Evolutionary conservation across 2,888 invertebrate genomes (phyloP), one percentile per base, ranked within the genome.

Genomic region (Blera fallax): DNA sequence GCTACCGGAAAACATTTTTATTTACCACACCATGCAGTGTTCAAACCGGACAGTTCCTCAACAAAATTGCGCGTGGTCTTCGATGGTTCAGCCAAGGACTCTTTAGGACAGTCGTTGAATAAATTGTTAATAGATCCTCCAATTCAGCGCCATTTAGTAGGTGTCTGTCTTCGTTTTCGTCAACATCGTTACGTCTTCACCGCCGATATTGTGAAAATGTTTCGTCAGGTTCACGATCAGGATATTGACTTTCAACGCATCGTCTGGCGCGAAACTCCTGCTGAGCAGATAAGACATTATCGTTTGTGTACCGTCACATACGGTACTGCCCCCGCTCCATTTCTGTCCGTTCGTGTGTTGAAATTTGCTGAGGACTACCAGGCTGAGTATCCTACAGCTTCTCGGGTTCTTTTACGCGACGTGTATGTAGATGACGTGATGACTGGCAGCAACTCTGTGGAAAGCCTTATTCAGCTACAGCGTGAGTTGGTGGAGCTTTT

Each of bases 201-300:
- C 10, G 34, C 34, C 8, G 34, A 34, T 34, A 8, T 34, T 2
- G 34, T 34, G 1, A 34, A 87, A 87, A 27, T 34, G 34, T 34
- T 34, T 7, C 6, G 34, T 4, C 58, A 87, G 85, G 64, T 87
- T 1, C 40, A 78, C 0, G 67, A 85, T 8, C n/a, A 74, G 2
- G 82, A 88, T 34, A 64, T 64, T 5, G 77, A 87, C 8, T 88
- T 60, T 52, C 79, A 88, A 18, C 40, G 87, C n/a, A 84, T 87
- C 11, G 29, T 87, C 4, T 88, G 87, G 87, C 67, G 87, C 21
- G 56, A 67, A 3, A 40, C 18, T 43, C 32, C 65, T 1, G 21
- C 34, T 5, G 62, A 74, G 14, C 52, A 69, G n/a, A 18, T 85
- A 3, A 54, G 40, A 40, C 78, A 85, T 54, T 87, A 37, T 43